A percentile compares a stretch with the other conserved stretches of the same genome.
Conservation (phyloP, 1,140 invertebrate genomes). For the Drosophila bifasciata region DNA sequence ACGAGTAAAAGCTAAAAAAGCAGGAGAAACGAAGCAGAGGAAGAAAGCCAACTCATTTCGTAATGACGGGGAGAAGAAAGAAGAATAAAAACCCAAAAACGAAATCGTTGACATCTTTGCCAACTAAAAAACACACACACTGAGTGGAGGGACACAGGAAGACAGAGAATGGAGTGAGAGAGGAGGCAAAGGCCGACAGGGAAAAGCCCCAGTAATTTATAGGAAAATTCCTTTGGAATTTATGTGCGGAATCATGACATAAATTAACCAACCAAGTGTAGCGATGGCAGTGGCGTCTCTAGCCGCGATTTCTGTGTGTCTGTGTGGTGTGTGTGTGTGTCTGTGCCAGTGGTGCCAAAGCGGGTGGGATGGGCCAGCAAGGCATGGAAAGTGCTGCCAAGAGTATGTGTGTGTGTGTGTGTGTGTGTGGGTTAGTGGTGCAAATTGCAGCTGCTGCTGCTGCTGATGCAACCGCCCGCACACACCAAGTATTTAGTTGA, state of each 20-base stretch:
- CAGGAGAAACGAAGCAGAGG: constrained; percentile 42
- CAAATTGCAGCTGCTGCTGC: constrained; percentile 50
- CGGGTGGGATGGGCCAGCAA: background rate
- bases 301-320: constrained; percentile 27
- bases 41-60: constrained; percentile 60
- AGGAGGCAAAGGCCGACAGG: constrained; percentile 29
- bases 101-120: constrained; percentile 69
- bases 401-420: constrained; percentile 28
- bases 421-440: constrained; percentile 59
- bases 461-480: constrained; percentile 75
- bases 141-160: background rate
- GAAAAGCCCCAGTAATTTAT: constrained; percentile 71
- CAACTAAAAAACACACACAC: constrained; percentile 36
- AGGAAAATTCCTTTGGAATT: constrained; percentile 72
- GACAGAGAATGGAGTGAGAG: constrained; percentile 5
- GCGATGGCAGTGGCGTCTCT: constrained; percentile 3
- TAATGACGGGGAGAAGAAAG: constrained; percentile 46
- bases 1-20: constrained; percentile 20
- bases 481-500: constrained; percentile 61
- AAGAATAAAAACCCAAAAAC: constrained; percentile 35
- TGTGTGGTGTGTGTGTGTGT: no score
- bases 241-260: constrained; percentile 77
- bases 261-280: constrained; percentile 66
- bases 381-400: background rate
- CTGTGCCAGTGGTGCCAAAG: constrained; percentile 7